A percentile compares a stretch with the other conserved stretches of the same genome.
Evolutionary conservation across 2,888 invertebrate genomes (phyloP).

Genomic region (Heliconius aoede): DNA sequence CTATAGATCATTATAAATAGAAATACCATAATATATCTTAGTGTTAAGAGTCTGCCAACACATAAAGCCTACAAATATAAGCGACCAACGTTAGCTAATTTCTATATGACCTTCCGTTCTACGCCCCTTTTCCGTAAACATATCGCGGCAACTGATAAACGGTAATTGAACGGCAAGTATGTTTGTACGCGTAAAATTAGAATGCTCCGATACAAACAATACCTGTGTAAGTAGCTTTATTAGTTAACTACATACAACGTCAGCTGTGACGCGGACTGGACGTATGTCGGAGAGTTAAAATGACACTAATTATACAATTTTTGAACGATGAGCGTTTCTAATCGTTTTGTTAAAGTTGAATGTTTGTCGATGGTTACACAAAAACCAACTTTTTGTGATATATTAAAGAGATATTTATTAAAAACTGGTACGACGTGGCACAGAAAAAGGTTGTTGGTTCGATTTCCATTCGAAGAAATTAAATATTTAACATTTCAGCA

Average conservation of each 20-base stretch:
- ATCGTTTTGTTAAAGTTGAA: neutral
- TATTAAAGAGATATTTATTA: no score
- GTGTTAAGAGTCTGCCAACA: no score
- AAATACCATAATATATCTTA: no score
- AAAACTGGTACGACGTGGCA: no score
- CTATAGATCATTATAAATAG: no score
- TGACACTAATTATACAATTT: slow-evolving; percentile 13
- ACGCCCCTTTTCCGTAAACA: slow-evolving; percentile 40
- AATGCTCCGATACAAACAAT: slow-evolving; percentile 51
- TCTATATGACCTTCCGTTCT: neutral
- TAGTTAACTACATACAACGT: slow-evolving; percentile 45
- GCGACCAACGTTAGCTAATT: slow-evolving; percentile 22
- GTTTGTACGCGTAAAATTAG: slow-evolving; percentile 55
- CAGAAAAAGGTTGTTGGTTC: no score
- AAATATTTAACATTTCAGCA: no score
- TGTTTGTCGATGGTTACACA: neutral
- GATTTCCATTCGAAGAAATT: no score
- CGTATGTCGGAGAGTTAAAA: neutral
- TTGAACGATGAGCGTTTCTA: slow-evolving; percentile 1
- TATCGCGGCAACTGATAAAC: slow-evolving; percentile 47
- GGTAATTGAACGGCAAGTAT: slow-evolving; percentile 55
- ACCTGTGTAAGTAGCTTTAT: slow-evolving; percentile 42
- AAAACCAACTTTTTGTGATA: no score
- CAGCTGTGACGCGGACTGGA: slow-evolving; percentile 36
- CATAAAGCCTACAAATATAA: neutral